These are phyloP conservation scores for Australoheros facetus DNA, from an alignment of 2,797 vertebrate species.

Conservation along the genomic window DNA sequence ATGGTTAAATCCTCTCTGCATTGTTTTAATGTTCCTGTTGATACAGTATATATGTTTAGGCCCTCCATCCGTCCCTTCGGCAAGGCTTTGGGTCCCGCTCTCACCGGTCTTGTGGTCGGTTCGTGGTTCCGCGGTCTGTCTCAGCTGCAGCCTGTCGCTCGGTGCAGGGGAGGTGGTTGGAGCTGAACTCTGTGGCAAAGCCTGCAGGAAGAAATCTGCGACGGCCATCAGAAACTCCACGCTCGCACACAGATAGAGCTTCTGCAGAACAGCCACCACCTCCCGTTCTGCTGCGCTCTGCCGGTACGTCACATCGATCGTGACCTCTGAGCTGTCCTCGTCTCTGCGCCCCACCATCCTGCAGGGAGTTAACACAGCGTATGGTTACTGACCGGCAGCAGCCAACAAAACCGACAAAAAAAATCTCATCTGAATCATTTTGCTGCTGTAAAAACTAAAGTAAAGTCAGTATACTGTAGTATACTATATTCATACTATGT, in stretches of 20 bases:
- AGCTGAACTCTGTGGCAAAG: conserved; percentile 79
- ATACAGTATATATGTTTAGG: background rate
- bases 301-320: conserved; percentile 88
- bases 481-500: background rate
- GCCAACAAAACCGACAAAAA: background rate
- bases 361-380: conserved; percentile 3
- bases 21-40: background rate
- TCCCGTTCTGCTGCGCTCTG: conserved; percentile 78
- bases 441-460: background rate
- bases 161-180: background rate
- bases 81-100: background rate
- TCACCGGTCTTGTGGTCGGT: conserved; percentile 62
- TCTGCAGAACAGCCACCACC: conserved; percentile 87
- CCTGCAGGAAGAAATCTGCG: conserved; percentile 93
- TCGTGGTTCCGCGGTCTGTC: conserved; percentile 75
- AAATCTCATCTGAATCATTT: background rate
- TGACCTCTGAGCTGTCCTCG: conserved; percentile 76
- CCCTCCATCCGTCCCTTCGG: fast-evolving
- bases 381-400: background rate
- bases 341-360: conserved; percentile 92
- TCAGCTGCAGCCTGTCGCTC: conserved; percentile 75
- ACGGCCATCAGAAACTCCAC: conserved; percentile 95
- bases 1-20: background rate
- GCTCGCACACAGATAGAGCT: conserved; percentile 93
- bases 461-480: background rate